Conservation (phyloP, 2,797 vertebrate species). For the Antrozous pallidus region DNA sequence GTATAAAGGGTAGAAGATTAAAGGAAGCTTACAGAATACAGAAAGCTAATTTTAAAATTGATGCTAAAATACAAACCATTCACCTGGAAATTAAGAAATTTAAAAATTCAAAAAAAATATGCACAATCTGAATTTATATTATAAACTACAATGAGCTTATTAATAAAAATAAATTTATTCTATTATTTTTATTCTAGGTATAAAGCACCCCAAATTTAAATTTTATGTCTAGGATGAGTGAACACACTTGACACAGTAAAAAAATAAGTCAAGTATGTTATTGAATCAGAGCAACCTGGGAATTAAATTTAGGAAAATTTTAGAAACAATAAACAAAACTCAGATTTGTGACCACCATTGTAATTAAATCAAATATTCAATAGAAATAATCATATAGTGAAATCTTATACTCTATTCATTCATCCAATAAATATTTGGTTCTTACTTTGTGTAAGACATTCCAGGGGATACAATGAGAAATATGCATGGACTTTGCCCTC, state of each 20-base stretch:
- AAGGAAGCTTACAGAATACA: neutral
- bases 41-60: slow-evolving; percentile 17
- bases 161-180: neutral
- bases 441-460: slow-evolving; percentile 1
- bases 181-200: neutral
- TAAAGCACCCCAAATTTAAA: neutral
- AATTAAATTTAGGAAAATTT: slow-evolving; percentile 38
- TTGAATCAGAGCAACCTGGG: neutral
- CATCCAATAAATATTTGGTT: neutral
- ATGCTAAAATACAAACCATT: neutral
- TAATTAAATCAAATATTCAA: slow-evolving; percentile 5
- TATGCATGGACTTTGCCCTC: slow-evolving; percentile 68
- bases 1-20: neutral
- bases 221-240: neutral
- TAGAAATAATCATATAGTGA: slow-evolving; percentile 31
- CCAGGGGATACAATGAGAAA: slow-evolving; percentile 62
- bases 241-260: neutral
- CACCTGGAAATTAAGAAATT: slow-evolving; percentile 28
- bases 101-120: slow-evolving; percentile 36
- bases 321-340: neutral
- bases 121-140: neutral
- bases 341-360: neutral
- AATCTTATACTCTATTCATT: slow-evolving; percentile 15
- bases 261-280: neutral
- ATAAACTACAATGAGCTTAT: neutral